Conservation (phyloP, 2,113 vertebrate genomes). For the Corythornis vintsioides region DNA sequence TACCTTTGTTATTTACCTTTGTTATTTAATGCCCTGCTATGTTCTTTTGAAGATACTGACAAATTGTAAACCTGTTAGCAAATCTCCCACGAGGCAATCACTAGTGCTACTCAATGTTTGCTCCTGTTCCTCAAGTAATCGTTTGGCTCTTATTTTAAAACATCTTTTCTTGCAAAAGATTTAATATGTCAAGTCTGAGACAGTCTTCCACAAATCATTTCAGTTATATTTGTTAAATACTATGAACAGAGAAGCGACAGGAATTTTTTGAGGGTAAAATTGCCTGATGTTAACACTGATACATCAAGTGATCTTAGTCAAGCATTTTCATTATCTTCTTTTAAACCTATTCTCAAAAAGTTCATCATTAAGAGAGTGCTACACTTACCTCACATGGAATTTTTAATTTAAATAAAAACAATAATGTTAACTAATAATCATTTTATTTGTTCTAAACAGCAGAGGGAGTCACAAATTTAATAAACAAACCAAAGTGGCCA, state of each 20-base stretch:
- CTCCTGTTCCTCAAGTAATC: background rate
- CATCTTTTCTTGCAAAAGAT: background rate
- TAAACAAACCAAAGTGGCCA: background rate
- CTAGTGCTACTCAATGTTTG: background rate
- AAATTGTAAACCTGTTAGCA: background rate
- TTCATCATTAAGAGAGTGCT: background rate
- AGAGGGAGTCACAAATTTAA: conserved; percentile 12
- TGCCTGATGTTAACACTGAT: background rate
- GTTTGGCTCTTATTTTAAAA: background rate
- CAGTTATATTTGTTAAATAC: background rate
- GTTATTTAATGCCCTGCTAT: background rate
- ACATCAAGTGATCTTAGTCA: background rate
- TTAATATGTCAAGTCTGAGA: background rate
- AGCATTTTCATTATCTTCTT: background rate
- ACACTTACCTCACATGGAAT: background rate
- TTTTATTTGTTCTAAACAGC: background rate
- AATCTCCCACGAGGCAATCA: background rate
- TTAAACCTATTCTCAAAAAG: background rate
- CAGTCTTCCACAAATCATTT: background rate
- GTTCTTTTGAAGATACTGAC: background rate
- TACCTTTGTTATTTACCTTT: background rate
- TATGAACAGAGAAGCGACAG: background rate
- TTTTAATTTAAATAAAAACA: background rate
- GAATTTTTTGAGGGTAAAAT: background rate
- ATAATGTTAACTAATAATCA: background rate